phyloP scores from a whole-genome alignment of 2,113 vertebrate genomes.

The Buteo buteo region DNA sequence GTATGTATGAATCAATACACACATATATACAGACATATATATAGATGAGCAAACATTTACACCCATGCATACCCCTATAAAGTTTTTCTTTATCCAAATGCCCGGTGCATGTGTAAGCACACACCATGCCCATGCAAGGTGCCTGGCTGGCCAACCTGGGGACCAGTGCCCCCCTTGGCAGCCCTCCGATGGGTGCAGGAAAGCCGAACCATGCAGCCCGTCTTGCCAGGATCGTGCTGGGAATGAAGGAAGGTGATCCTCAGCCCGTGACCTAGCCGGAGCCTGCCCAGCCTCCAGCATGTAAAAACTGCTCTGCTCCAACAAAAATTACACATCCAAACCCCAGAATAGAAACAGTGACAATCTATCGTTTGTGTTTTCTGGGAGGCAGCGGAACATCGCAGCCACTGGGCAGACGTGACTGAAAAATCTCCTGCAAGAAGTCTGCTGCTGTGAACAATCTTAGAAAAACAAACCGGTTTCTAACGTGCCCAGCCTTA shows the following conservation, averaged over 20 bases:
- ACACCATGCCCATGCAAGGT: too few relatives aligned
- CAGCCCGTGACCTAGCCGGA: fast-evolving
- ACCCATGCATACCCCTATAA: too few relatives aligned
- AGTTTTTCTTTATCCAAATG: not conserved
- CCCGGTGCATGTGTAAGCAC: fast-evolving
- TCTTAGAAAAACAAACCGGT: not conserved
- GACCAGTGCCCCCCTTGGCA: not conserved
- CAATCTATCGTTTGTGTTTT: not conserved
- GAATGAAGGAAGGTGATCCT: not conserved
- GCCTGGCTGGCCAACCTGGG: fast-evolving
- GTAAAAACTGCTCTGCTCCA: not conserved
- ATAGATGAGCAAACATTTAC: not conserved
- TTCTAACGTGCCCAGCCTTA: not conserved
- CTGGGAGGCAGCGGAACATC: not conserved
- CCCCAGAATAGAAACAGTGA: not conserved
- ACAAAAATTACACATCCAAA: not conserved
- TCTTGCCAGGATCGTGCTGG: fast-evolving
- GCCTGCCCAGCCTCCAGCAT: not conserved
- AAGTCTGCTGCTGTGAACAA: not conserved
- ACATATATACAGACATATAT: not conserved
- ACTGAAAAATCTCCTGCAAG: not conserved
- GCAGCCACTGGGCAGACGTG: not conserved
- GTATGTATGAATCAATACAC: not conserved
- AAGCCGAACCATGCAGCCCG: fast-evolving
- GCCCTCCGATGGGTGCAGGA: not conserved